Evolutionary conservation across 2,797 vertebrate genomes (phyloP).

Genomic region (Acrossocheilus wenchowensis): DNA sequence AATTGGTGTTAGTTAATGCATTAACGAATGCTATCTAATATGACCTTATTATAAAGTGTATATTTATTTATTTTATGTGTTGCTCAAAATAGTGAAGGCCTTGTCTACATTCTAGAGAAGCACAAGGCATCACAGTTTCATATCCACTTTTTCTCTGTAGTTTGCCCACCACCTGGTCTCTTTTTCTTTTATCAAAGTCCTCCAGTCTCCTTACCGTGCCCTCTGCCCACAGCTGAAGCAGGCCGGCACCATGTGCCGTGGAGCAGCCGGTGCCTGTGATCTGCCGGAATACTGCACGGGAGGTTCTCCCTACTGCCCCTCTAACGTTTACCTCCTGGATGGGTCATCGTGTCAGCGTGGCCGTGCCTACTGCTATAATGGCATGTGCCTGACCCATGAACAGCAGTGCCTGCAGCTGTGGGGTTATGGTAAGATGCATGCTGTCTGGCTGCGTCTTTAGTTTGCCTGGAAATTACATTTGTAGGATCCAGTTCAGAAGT

Average conservation of each 20-base stretch:
- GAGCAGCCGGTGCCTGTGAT: constrained; percentile 86
- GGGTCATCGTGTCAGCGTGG: constrained; percentile 84
- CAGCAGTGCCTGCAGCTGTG: constrained; percentile 93
- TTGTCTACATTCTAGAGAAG: neutral
- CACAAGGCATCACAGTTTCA: neutral
- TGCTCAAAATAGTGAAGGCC: neutral
- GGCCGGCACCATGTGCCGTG: constrained; percentile 87
- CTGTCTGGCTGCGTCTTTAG: neutral
- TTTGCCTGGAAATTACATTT: neutral
- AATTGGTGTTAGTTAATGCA: neutral
- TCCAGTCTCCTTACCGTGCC: constrained; percentile 16
- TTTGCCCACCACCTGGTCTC: constrained; percentile 18
- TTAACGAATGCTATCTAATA: neutral
- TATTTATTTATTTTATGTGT: neutral
- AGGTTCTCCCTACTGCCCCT: constrained; percentile 86
- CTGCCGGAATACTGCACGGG: constrained; percentile 95
- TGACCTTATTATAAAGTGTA: neutral
- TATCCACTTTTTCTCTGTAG: constrained; percentile 9
- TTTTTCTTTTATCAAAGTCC: constrained; percentile 24
- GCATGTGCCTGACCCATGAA: constrained; percentile 92
- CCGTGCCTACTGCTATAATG: constrained; percentile 88
- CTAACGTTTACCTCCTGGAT: constrained; percentile 89
- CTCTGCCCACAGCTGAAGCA: constrained; percentile 80
- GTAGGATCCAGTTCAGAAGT: neutral
- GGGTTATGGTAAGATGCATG: constrained; percentile 84